These are phyloP conservation scores for Erebia ligea DNA, from an alignment of 2,888 invertebrate species.

Conservation along the genomic window DNA sequence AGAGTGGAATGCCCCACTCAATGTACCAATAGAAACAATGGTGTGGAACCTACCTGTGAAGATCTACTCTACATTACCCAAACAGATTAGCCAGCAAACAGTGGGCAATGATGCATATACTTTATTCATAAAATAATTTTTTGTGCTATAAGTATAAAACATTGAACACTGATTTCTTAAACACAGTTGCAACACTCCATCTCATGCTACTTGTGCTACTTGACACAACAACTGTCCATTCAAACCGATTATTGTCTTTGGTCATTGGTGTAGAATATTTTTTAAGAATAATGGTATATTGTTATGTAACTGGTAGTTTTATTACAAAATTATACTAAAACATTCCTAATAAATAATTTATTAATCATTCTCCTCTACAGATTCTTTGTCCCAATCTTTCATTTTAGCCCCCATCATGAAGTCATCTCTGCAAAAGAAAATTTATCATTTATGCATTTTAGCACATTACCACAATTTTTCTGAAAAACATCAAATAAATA, in stretches of 20 bases:
- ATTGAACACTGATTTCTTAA: not conserved
- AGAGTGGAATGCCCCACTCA: slow-evolving; percentile 92
- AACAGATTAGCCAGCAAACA: slow-evolving; percentile 88
- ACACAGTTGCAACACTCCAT: too few relatives aligned
- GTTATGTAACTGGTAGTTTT: not conserved
- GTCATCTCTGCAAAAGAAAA: slow-evolving; percentile 86
- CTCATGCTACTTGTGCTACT: too few relatives aligned
- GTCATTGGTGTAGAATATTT: not conserved
- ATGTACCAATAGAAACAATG: slow-evolving; percentile 98
- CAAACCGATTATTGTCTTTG: not conserved
- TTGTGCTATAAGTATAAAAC: not conserved
- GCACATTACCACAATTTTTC: too few relatives aligned
- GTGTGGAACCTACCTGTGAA: slow-evolving; percentile 98
- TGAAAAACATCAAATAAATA: too few relatives aligned
- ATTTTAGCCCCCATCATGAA: slow-evolving; percentile 95
- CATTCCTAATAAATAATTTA: slow-evolving; percentile 33
- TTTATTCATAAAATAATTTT: slow-evolving; percentile 56
- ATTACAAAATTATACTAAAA: slow-evolving; percentile 24
- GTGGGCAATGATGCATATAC: slow-evolving; percentile 75
- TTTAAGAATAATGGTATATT: not conserved
- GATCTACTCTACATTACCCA: slow-evolving; percentile 95
- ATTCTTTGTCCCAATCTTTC: slow-evolving; percentile 95
- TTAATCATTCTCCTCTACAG: slow-evolving; percentile 68
- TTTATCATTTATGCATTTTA: not conserved
- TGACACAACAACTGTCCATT: too few relatives aligned